These are phyloP conservation scores for Patella caerulea DNA, from an alignment of 2,888 invertebrate species.

Conservation along the genomic window DNA sequence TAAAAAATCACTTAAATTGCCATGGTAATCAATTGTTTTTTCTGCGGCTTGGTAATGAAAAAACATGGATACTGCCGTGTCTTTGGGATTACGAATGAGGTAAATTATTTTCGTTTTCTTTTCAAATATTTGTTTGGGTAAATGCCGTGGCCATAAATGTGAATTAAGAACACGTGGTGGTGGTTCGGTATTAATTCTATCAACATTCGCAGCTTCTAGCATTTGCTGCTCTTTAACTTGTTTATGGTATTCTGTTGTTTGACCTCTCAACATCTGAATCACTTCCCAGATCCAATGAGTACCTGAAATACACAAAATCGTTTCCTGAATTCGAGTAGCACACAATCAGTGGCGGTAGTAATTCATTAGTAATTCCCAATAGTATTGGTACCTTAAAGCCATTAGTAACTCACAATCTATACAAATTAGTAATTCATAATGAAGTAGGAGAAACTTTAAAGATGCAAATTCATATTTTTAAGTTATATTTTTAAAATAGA, in stretches of 20 bases:
- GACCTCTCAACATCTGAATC: slow-evolving; percentile 27
- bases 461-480: too few species aligned
- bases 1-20: slow-evolving; percentile 38
- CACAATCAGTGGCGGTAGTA: too few species aligned
- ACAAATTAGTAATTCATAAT: too few species aligned
- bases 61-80: slow-evolving; percentile 37
- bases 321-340: too few species aligned
- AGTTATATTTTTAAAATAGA: too few species aligned
- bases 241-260: slow-evolving; percentile 18
- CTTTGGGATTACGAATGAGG: slow-evolving; percentile 36
- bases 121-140: slow-evolving; percentile 33
- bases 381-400: too few species aligned
- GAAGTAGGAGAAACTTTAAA: too few species aligned
- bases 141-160: slow-evolving; percentile 20
- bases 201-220: slow-evolving; percentile 25
- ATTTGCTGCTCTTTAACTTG: slow-evolving; percentile 21
- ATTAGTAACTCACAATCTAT: too few species aligned
- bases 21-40: slow-evolving; percentile 29
- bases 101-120: slow-evolving; percentile 35
- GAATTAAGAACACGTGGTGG: slow-evolving; percentile 36
- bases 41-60: slow-evolving; percentile 25
- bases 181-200: slow-evolving; percentile 13
- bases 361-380: too few species aligned
- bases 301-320: slow-evolving; percentile 22
- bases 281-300: slow-evolving; percentile 43